Evolutionary conservation across 2,797 vertebrate genomes (phyloP), one percentile per base, ranked within the genome.

Genomic region (Gallinago nigripennis): DNA sequence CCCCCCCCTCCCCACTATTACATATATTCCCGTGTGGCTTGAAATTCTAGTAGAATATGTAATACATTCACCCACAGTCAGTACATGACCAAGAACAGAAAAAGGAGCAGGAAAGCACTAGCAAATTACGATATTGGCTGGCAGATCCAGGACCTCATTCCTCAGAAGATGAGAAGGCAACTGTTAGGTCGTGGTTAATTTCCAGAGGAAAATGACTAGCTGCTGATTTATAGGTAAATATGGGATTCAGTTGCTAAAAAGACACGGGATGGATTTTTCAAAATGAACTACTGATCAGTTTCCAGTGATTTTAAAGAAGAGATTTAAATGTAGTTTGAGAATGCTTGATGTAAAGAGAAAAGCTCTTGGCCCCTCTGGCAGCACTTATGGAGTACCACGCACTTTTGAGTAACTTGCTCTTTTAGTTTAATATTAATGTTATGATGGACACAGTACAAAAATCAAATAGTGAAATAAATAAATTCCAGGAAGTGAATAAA

Each of bases 41-140:
- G 84, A 95, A 96, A 97, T 90, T 79, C 53, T 79, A 77, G 84
- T 31, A 69, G 56, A 94, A 87, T 94, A 64, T 70, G 60, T 75
- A 96, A 95, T 58, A 61, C 60, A 66, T 88, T 95, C 88, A 91
- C 46, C 68, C 79, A 95, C 63, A 91, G 50, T 33, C 31, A 79
- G 43, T 76, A 87, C 57, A 88, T 27, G 37, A 88, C 73, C 86
- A 88, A 91, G 51, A 88, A 86, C 92, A 91, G 41, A 51, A 92
- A 89, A 87, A 88, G 13, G 11, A 86, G 15, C 28, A 71, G 46
- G 58, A 88, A 95, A 94, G 92, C 80, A 86, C 75, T 77, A 91
- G 82, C 51, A 90, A 95, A 91, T 88, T 90, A 48, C 57, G 35
- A 90, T 70, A 54, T 17, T 90, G 68, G 33, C n/a, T 15, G 28